Base-by-base conservation (phyloP, 2,888 invertebrate species). In the Peribatodes rhomboidaria region DNA sequence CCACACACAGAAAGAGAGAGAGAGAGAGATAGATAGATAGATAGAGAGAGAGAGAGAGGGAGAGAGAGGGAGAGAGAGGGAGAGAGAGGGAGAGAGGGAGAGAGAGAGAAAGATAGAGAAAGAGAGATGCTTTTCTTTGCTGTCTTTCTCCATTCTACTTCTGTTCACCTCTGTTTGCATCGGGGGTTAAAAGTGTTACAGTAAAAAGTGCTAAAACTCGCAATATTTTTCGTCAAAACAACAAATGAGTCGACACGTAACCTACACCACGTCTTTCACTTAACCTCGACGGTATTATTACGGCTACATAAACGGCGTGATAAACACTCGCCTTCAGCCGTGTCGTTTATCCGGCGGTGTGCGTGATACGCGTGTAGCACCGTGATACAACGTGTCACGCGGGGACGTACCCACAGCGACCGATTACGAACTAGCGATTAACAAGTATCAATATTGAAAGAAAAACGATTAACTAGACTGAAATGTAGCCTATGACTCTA, bases 231-330 rank as follows among this genome's bases (percentile, higher is more conserved):
- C 33, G 47, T 54, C 47, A 52, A 55, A 47, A 50, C 52, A 57
- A 44, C 39, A 52, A 53, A 57, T 37, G 53, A 57, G 52, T 57
- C 55, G 20, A 42, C 57, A 53, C 50, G 56, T 60, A 58, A 60
- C 54, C 60, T 33, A 16, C 56, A n/a, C 49, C 55, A 50, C 59
- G 59, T 65, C 55, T 65, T 65, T 65, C 60, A 65, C 60, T 65
- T 60, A 65, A 65, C 65, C 65, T 60, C 60, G 14, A 49, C 47
- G 65, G 44, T 61, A 61, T 69, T 68, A 63, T 65, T 66, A 66
- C 49, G 39, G 60, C 59, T 61, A 63, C 60, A 62, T 65, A 63
- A 63, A 63, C 54, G 53, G 41, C 35, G 63, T 63, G 65, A 66
- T 69, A 69, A 69, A 61, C 63, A 62, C 62, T 60, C 57, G 54